Evolutionary conservation across 2,113 vertebrate species (phyloP), one percentile per base, ranked within the genome.

Genomic region (Hiodon tergisus): DNA sequence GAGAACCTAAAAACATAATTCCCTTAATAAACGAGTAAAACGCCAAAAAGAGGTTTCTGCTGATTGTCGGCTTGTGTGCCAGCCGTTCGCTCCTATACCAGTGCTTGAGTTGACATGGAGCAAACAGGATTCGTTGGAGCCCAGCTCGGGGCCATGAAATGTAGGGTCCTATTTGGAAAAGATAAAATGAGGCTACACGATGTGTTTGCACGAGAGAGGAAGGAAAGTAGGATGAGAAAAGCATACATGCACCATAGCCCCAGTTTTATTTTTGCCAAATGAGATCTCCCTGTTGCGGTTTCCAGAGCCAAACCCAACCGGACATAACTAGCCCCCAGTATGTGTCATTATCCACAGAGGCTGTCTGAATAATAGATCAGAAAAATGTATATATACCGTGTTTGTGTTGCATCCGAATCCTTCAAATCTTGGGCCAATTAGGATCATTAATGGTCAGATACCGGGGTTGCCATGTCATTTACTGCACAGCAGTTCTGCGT

Each of bases 111-210:
- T 69, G 53, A 66, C 79, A 60, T 59, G 58, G 68, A 71, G 75
- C 78, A 71, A 31, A 73, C 63, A 54, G 58, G 73, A 59, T 75
- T 82, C 78, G 79, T 74, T 59, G 55, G 75, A 67, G 63, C 71
- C 77, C 76, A 76, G 76, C 71, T 65, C 72, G 31, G 31, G 69
- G 65, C 74, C 74, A 73, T 62, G 48, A 69, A 47, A 62, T 77
- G 52, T 46, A 60, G 65, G 55, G 65, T 78, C 55, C 53, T 31
- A 31, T 31, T 31, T 31, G 31, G 31, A 31, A 31, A 31, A 31
- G 31, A 31, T 31, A 31, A 31, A 31, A 31, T 31, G 31, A 31
- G 31, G 31, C 31, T 31, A 31, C 31, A 31, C 31, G 31, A 31
- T 31, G 31, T 31, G 31, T 31, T 31, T 31, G 31, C 31, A 31